Evolutionary conservation across 2,113 vertebrate species (phyloP).

Genomic region (Gila orcuttii): DNA sequence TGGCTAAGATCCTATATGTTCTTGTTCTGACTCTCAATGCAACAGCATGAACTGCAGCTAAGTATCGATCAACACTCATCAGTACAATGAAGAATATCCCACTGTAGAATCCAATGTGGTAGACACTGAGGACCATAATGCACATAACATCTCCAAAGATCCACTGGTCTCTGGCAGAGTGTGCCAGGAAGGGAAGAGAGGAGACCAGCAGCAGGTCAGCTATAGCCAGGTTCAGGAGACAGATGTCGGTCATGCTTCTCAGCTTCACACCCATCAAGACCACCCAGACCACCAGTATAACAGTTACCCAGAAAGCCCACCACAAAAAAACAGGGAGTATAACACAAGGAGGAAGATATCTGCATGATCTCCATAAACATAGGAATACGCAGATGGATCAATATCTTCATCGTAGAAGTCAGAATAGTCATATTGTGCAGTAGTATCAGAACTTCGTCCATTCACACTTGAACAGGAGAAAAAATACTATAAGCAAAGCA

Average conservation of each 20-base stretch:
- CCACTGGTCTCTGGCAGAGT: constrained; percentile 77
- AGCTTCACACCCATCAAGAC: constrained; percentile 76
- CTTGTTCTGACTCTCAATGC: constrained; percentile 78
- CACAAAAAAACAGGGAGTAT: constrained; percentile 80
- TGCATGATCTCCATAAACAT: constrained; percentile 29
- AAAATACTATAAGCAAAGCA: not conserved
- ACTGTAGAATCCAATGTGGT: constrained; percentile 81
- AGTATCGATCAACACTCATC: constrained; percentile 88
- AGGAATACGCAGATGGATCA: rapidly evolving
- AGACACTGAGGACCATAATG: constrained; percentile 76
- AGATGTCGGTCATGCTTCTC: constrained; percentile 87
- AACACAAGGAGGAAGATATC: constrained; percentile 74
- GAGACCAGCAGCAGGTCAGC: constrained; percentile 84
- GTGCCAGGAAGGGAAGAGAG: constrained; percentile 84
- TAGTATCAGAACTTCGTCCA: rapidly evolving
- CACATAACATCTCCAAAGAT: constrained; percentile 79
- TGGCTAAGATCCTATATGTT: constrained; percentile 73
- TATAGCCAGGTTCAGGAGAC: constrained; percentile 86
- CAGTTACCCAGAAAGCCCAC: constrained; percentile 84
- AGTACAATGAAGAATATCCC: constrained; percentile 88
- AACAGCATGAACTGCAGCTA: constrained; percentile 87
- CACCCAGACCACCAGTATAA: constrained; percentile 82
- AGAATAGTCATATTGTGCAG: not conserved
- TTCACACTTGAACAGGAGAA: not conserved
- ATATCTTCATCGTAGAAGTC: rapidly evolving